Conservation (phyloP, 2,888 invertebrate genomes). For the Tricholauxania praeusta region DNA sequence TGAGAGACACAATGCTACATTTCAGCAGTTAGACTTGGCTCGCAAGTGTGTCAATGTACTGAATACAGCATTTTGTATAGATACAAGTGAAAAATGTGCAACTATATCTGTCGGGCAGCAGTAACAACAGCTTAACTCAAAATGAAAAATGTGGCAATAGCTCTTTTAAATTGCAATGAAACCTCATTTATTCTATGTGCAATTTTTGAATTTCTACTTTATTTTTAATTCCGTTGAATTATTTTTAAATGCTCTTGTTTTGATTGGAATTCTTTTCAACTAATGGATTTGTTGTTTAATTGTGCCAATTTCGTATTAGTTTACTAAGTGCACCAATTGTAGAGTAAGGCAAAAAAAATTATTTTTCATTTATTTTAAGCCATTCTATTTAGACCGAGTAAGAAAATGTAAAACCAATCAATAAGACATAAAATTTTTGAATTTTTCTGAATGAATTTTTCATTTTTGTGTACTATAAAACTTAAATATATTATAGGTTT, state of each 20-base stretch:
- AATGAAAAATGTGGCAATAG: constrained; percentile 21
- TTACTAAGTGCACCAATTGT: too few relatives aligned
- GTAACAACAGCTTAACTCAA: constrained; percentile 6
- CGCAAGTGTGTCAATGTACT: constrained; percentile 1
- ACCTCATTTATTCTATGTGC: constrained; percentile 19
- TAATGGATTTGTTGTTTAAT: background rate
- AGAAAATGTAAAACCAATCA: too few relatives aligned
- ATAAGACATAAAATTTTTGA: too few relatives aligned
- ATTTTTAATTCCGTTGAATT: background rate
- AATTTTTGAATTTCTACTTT: background rate
- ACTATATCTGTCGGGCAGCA: background rate
- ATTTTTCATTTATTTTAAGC: too few relatives aligned
- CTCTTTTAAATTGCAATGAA: too few relatives aligned
- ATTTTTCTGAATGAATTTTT: too few relatives aligned
- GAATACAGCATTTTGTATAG: background rate
- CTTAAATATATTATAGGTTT: too few relatives aligned
- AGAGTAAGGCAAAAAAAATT: too few relatives aligned
- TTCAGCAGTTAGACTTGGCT: background rate
- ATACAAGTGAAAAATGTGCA: background rate
- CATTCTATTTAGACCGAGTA: too few relatives aligned
- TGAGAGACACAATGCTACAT: background rate
- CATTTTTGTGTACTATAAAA: too few relatives aligned
- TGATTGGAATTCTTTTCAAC: constrained; percentile 19
- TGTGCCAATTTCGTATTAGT: too few relatives aligned
- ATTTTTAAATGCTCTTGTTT: background rate